These are phyloP conservation scores for Lochmaea capreae DNA, from an alignment of 2,888 invertebrate genomes.

Conservation along the genomic window DNA sequence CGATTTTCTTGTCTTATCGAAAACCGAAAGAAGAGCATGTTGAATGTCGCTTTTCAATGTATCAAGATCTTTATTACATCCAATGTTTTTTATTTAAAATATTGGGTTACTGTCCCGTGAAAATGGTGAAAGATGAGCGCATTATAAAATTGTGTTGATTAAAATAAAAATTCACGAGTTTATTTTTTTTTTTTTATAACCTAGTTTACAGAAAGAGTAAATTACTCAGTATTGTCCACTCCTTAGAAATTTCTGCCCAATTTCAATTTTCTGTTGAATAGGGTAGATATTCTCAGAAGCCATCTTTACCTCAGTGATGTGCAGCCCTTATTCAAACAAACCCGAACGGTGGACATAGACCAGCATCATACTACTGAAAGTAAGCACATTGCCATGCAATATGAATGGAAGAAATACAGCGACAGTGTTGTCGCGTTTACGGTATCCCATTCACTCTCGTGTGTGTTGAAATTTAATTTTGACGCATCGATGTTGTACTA, in stretches of 20 bases:
- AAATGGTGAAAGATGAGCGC: too few relatives aligned
- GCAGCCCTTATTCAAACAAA: slow-evolving; percentile 7
- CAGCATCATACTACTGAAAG: background rate
- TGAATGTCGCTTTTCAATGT: too few relatives aligned
- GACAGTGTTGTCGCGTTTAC: background rate
- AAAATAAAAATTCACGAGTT: too few relatives aligned
- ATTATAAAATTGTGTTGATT: too few relatives aligned
- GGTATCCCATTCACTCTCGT: background rate
- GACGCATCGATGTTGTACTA: background rate
- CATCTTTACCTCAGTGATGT: background rate
- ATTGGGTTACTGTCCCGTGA: too few relatives aligned
- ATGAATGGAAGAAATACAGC: slow-evolving; percentile 14
- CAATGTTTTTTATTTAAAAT: too few relatives aligned
- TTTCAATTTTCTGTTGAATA: background rate
- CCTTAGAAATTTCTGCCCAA: background rate
- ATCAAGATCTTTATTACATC: too few relatives aligned
- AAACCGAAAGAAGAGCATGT: too few relatives aligned
- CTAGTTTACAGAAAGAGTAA: too few relatives aligned
- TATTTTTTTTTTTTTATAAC: too few relatives aligned
- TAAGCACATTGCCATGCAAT: slow-evolving; percentile 13
- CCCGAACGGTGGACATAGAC: slow-evolving; percentile 1
- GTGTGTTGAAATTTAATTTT: background rate
- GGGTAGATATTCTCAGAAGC: background rate
- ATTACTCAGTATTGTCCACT: too few relatives aligned
- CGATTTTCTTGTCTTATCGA: too few relatives aligned